Evolutionary conservation across 2,113 vertebrate species (phyloP), one percentile per base, ranked within the genome.

Genomic region (Centrocercus urophasianus): DNA sequence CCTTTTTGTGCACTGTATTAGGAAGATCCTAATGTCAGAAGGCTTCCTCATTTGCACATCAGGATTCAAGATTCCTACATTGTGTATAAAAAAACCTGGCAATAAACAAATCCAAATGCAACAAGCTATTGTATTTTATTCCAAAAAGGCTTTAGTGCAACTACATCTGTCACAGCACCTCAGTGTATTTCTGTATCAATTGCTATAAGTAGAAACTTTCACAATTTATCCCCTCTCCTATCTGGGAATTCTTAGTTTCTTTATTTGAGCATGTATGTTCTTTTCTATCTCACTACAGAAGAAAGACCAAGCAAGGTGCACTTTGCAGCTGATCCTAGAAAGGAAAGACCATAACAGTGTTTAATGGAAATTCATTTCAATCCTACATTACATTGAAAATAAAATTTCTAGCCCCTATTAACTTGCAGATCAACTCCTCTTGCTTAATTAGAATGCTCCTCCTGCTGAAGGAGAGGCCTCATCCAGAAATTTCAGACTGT

Each of bases 261-360:
- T 86, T 60, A 95, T 74, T 92, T 96, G 83, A 90, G 66, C 61
- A 61, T 84, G 81, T 47, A 92, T 50, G 59, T 50, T 54, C 65
- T 4, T 78, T 77, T 93, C 72, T 90, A 56, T 85, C 83, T 52
- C 79, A 38, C 69, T 83, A 76, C 25, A 90, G 83, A 80, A 88
- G 76, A 88, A 92, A 86, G 50, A 86, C 77, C 89, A 95, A 95
- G 65, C 65, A 92, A 79, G 79, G 38, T 56, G 17, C 42, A 78
- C 70, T 89, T 94, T 80, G 91, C 81, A 92, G 81, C 73, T 78
- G 86, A 32, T 90, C 83, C 83, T 93, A 73, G 45, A 72, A 90
- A 92, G 86, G 11, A 80, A 94, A 92, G 47, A 89, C 77, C 6
- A 0, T 83, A 86, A 71, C 0, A 80, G 21, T 78, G 52, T 65